Percentiles rank a stretch among this genome's conserved stretches.
These are phyloP conservation scores for Agriopis marginaria DNA, from an alignment of 2,888 invertebrate genomes.

Conservation along the genomic window DNA sequence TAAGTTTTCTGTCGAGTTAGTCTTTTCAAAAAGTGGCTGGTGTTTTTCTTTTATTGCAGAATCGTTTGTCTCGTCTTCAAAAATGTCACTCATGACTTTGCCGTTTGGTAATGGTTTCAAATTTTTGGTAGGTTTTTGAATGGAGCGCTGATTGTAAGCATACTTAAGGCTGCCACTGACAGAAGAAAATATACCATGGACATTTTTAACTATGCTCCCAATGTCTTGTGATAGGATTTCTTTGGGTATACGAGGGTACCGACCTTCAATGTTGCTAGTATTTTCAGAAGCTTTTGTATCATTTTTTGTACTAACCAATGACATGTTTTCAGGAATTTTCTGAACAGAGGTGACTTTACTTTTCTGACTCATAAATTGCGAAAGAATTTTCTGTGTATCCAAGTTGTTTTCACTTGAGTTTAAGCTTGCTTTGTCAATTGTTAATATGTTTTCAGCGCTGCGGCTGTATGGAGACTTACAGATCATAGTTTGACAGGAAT, in stretches of 20 bases:
- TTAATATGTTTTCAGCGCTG: constrained; percentile 75
- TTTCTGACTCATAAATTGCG: constrained; percentile 70
- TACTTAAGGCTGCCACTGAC: constrained; percentile 79
- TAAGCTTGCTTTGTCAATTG: constrained; percentile 39
- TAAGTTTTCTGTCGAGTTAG: constrained; percentile 3
- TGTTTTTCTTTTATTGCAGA: background rate
- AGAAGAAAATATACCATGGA: constrained; percentile 81
- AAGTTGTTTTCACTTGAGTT: constrained; percentile 59
- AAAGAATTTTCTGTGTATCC: constrained; percentile 68
- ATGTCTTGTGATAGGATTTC: constrained; percentile 77
- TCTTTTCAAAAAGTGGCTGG: background rate
- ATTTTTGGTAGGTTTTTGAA: constrained; percentile 62
- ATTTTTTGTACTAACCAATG: background rate
- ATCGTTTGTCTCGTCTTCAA: constrained; percentile 66
- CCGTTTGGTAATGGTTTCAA: constrained; percentile 66
- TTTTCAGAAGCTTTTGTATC: constrained; percentile 62
- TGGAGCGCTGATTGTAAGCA: constrained; percentile 71
- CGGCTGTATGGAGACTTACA: constrained; percentile 63
- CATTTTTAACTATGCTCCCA: constrained; percentile 80
- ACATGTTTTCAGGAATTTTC: constrained; percentile 56
- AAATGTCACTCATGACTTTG: constrained; percentile 78
- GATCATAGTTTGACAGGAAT: constrained; percentile 48
- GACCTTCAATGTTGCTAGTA: constrained; percentile 49
- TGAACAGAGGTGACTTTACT: constrained; percentile 68
- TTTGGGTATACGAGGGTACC: constrained; percentile 70